A percentile compares a stretch with the other conserved stretches of the same genome.
phyloP scores from a whole-genome alignment of 2,888 invertebrate genomes.

The Chymomyza caudatula region DNA sequence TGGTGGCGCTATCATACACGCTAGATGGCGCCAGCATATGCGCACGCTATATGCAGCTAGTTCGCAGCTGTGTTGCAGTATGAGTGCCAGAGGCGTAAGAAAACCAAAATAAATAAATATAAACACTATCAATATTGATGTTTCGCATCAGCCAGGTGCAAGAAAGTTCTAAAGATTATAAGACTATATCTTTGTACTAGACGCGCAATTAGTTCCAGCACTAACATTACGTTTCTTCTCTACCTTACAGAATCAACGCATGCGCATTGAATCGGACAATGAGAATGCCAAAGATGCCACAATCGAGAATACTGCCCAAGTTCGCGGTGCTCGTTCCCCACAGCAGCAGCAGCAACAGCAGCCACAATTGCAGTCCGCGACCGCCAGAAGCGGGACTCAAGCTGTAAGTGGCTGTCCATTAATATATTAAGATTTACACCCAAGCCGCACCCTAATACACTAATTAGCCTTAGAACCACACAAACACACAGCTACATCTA shows the following conservation, averaged over 20 bases:
- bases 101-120: too few species aligned
- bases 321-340: conserved; percentile 46
- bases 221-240: neutral
- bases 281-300: conserved; percentile 69
- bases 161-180: too few species aligned
- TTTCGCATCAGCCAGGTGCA: too few species aligned
- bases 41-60: too few species aligned
- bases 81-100: too few species aligned
- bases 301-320: conserved; percentile 36
- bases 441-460: neutral
- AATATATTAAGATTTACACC: neutral
- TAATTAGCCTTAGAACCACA: neutral
- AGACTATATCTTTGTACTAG: too few species aligned
- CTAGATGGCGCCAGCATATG: too few species aligned
- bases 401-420: conserved; percentile 59
- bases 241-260: conserved; percentile 74
- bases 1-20: too few species aligned
- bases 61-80: too few species aligned
- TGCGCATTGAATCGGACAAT: conserved; percentile 74
- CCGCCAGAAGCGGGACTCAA: conserved; percentile 52
- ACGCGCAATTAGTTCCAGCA: too few species aligned
- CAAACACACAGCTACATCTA: neutral
- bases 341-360: conserved; percentile 52
- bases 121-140: too few species aligned
- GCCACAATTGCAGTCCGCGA: conserved; percentile 44